phyloP scores from a whole-genome alignment of 2,797 vertebrate species.

The Cossypha polioptera region DNA sequence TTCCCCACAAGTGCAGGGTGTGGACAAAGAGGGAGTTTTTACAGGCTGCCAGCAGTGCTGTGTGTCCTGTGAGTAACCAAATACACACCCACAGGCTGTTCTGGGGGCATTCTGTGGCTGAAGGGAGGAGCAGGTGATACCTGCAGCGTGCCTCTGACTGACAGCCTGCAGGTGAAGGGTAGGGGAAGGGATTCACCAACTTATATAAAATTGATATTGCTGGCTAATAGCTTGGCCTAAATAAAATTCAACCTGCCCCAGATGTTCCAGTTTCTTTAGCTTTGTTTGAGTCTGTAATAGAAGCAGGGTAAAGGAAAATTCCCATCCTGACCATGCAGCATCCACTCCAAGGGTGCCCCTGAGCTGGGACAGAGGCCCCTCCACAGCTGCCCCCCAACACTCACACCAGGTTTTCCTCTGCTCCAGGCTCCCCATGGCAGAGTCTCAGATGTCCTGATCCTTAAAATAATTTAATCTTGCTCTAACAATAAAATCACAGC shows the following conservation, averaged over 20 bases:
- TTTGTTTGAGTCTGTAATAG: not conserved
- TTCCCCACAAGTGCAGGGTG: not conserved
- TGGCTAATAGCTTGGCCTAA: not conserved
- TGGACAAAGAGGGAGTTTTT: not conserved
- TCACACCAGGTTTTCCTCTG: not conserved
- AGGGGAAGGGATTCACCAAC: fast-evolving
- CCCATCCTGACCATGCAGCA: not conserved
- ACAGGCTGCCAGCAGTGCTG: not conserved
- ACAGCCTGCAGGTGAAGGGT: not conserved
- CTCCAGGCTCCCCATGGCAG: not conserved
- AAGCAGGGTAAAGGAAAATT: not conserved
- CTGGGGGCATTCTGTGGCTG: not conserved
- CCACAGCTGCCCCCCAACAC: not conserved
- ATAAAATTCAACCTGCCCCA: not conserved
- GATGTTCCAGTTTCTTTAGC: not conserved
- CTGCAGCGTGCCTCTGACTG: fast-evolving
- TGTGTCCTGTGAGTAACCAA: not conserved
- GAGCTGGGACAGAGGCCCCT: not conserved
- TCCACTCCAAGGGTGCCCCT: not conserved
- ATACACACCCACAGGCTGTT: not conserved
- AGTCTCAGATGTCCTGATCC: not conserved
- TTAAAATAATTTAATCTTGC: not conserved
- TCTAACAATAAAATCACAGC: not conserved
- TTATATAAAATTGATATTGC: not conserved
- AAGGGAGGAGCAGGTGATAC: not conserved